These are phyloP conservation scores for Euplexia lucipara DNA, from an alignment of 2,888 invertebrate species.

Conservation along the genomic window DNA sequence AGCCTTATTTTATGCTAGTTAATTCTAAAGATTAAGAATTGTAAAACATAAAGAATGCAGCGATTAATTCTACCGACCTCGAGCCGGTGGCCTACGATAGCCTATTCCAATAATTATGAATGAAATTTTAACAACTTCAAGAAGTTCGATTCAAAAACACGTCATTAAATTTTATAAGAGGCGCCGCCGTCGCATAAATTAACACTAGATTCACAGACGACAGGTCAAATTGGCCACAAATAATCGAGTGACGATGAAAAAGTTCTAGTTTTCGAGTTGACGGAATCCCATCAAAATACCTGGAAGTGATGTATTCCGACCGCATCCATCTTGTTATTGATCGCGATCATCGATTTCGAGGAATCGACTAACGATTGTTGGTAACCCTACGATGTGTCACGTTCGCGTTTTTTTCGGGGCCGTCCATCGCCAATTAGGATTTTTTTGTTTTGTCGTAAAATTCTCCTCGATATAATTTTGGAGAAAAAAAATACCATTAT, in stretches of 20 bases:
- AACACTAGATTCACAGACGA: slow-evolving; percentile 80
- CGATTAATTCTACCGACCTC: slow-evolving; percentile 49
- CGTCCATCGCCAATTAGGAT: slow-evolving; percentile 52
- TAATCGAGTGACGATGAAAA: slow-evolving; percentile 53
- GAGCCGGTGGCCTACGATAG: slow-evolving; percentile 47
- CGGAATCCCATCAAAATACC: slow-evolving; percentile 77
- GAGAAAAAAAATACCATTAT: neutral
- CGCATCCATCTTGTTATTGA: slow-evolving; percentile 63
- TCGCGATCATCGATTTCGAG: slow-evolving; percentile 68
- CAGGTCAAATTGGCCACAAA: slow-evolving; percentile 67
- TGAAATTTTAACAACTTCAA: slow-evolving; percentile 62
- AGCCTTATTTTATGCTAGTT: slow-evolving; percentile 47
- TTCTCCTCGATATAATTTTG: neutral
- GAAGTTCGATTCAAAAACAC: slow-evolving; percentile 62
- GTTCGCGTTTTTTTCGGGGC: slow-evolving; percentile 54
- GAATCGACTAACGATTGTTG: slow-evolving; percentile 70
- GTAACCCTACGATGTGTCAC: slow-evolving; percentile 56
- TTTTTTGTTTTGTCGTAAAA: slow-evolving; percentile 22
- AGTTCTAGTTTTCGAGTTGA: slow-evolving; percentile 65
- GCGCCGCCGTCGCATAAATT: slow-evolving; percentile 75
- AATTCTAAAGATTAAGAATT: slow-evolving; percentile 43
- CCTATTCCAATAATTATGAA: slow-evolving; percentile 60
- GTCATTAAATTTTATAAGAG: slow-evolving; percentile 71
- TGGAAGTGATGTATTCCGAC: slow-evolving; percentile 69
- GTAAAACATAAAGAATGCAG: slow-evolving; percentile 59